These are phyloP conservation scores for Ylistrum balloti DNA, from an alignment of 1,140 invertebrate species.

Conservation along the genomic window DNA sequence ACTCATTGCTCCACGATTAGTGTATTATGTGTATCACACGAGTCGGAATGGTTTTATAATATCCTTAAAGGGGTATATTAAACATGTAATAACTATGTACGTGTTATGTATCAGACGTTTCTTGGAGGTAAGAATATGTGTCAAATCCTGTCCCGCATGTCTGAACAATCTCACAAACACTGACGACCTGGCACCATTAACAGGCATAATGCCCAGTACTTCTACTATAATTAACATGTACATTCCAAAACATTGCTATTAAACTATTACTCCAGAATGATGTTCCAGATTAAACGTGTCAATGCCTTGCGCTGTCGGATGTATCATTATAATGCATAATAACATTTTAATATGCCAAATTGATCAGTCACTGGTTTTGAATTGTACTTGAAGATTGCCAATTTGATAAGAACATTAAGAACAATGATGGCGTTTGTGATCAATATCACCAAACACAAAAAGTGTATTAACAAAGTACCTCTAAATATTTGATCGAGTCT, in stretches of 20 bases:
- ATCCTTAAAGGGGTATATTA: not conserved
- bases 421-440: not conserved
- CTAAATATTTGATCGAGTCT: not conserved
- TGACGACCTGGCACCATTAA: not conserved
- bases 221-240: not conserved
- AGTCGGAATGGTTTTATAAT: not conserved
- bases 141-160: not conserved
- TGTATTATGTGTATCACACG: not conserved
- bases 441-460: not conserved
- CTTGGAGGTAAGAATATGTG: not conserved
- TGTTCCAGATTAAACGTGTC: not conserved
- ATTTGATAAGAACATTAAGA: not conserved
- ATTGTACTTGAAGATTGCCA: not conserved
- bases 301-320: not conserved
- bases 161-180: not conserved
- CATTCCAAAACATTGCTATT: slow-evolving; percentile 1
- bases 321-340: not conserved
- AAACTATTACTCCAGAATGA: not conserved
- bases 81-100: too few species aligned
- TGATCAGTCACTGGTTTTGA: not conserved
- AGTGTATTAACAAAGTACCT: not conserved
- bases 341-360: not conserved
- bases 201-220: not conserved
- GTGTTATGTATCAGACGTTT: not conserved
- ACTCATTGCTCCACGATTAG: not conserved